Conservation (phyloP, 2,113 vertebrate species). For the Zonotrichia leucophrys region DNA sequence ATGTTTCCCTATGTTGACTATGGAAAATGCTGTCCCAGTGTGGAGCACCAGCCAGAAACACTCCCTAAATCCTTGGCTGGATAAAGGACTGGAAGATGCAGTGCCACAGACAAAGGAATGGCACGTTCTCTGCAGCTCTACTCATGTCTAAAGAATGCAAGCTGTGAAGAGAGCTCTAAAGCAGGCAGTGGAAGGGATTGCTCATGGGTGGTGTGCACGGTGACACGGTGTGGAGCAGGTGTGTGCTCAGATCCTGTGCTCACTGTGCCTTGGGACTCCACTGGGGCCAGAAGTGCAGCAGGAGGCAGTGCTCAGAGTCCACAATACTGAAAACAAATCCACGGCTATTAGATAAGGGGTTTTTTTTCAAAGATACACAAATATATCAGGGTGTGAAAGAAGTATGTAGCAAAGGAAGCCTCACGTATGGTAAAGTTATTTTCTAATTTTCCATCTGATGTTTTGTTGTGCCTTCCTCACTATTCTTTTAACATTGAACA, state of each 20-base stretch:
- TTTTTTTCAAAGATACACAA: not conserved
- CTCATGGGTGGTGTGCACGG: not conserved
- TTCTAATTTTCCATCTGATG: not conserved
- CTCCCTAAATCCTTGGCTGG: not conserved
- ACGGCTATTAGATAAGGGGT: not conserved
- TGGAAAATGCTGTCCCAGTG: not conserved
- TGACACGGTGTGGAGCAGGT: not conserved
- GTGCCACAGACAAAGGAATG: not conserved
- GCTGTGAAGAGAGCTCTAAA: not conserved
- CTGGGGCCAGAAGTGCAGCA: not conserved
- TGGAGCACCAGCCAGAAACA: not conserved
- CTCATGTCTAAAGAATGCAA: not conserved
- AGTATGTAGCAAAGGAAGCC: not conserved
- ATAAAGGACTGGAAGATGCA: not conserved
- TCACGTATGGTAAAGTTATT: rapidly evolving
- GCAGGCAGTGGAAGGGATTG: not conserved
- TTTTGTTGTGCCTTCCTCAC: not conserved
- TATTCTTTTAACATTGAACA: not conserved
- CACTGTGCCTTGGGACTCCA: rapidly evolving
- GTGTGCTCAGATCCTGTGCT: not conserved
- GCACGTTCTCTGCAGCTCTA: not conserved
- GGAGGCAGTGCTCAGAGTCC: not conserved
- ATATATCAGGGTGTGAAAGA: not conserved
- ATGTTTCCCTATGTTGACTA: not conserved
- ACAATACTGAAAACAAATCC: not conserved